These are phyloP conservation scores for Polydrusus pterygomalis DNA, from an alignment of 2,888 invertebrate genomes.

Conservation along the genomic window DNA sequence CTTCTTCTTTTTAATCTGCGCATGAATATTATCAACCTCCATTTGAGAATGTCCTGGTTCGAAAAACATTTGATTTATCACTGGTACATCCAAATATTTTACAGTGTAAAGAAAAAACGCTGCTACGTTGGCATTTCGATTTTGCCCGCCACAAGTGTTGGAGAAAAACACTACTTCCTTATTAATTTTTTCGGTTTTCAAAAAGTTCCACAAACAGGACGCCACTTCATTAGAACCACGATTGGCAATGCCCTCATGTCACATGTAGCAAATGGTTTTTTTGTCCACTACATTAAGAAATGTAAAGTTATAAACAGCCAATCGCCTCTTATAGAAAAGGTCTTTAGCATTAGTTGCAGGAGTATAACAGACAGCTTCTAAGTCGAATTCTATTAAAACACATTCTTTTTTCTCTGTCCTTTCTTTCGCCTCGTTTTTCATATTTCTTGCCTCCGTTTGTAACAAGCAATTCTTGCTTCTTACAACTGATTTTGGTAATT, in stretches of 20 bases:
- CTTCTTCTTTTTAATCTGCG: not conserved
- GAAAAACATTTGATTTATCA: slow-evolving; percentile 3
- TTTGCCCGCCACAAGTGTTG: too few species aligned
- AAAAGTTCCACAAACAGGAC: slow-evolving; percentile 3
- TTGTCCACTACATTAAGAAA: not conserved
- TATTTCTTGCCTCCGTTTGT: slow-evolving; percentile 5
- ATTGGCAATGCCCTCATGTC: slow-evolving; percentile 2
- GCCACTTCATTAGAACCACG: slow-evolving; percentile 8
- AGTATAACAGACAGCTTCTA: slow-evolving; percentile 3
- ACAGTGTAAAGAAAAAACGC: not conserved
- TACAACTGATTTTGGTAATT: too few species aligned
- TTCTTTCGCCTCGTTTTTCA: slow-evolving; percentile 5
- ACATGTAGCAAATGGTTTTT: not conserved
- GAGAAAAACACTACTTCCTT: not conserved
- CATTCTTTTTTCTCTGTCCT: not conserved
- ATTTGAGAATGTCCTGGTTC: not conserved
- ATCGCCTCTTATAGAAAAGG: slow-evolving; percentile 4
- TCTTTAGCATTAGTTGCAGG: slow-evolving; percentile 1
- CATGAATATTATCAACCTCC: not conserved
- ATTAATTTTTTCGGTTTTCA: not conserved
- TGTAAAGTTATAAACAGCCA: not conserved
- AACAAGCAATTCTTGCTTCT: too few species aligned
- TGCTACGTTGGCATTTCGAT: not conserved
- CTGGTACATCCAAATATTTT: slow-evolving; percentile 1
- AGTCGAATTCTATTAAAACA: slow-evolving; percentile 1